Conservation (phyloP, 1,140 invertebrate species). For the Macrosteles quadrilineatus region DNA sequence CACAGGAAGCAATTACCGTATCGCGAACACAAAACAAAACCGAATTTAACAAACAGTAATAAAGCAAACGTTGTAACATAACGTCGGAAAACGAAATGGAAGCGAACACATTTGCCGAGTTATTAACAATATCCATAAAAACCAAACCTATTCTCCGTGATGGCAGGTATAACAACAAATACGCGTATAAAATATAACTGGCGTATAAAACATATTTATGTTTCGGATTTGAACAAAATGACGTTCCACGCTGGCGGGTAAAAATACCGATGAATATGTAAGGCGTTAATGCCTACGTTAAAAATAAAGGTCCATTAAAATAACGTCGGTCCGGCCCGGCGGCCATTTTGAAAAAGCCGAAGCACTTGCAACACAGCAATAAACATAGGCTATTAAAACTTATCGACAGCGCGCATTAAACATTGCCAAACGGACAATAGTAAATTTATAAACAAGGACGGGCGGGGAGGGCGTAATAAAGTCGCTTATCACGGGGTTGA, state of each 20-base stretch:
- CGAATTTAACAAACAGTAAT: not conserved
- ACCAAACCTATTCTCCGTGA: constrained; percentile 2
- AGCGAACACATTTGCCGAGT: not conserved
- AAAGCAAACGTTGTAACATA: not conserved
- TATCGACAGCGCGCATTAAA: constrained; percentile 18
- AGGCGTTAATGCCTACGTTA: constrained; percentile 19
- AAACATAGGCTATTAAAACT: constrained; percentile 16
- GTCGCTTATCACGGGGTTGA: constrained; percentile 27
- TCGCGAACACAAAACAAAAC: constrained; percentile 19
- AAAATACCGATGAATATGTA: not conserved
- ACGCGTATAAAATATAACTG: not conserved
- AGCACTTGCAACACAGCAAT: not conserved
- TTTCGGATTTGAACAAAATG: not conserved
- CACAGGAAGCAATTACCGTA: no score
- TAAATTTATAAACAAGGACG: constrained; percentile 25
- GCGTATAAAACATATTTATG: constrained; percentile 19
- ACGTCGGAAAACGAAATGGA: not conserved
- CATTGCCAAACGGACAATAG: constrained; percentile 13
- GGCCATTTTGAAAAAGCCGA: constrained; percentile 9
- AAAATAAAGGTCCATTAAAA: constrained; percentile 23
- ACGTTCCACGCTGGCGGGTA: not conserved
- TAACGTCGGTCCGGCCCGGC: not conserved
- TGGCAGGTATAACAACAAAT: constrained; percentile 18
- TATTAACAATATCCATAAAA: constrained; percentile 26
- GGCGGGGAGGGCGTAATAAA: constrained; percentile 16